These are phyloP conservation scores for Vanessa atalanta DNA, from an alignment of 1,140 invertebrate genomes.

Conservation along the genomic window DNA sequence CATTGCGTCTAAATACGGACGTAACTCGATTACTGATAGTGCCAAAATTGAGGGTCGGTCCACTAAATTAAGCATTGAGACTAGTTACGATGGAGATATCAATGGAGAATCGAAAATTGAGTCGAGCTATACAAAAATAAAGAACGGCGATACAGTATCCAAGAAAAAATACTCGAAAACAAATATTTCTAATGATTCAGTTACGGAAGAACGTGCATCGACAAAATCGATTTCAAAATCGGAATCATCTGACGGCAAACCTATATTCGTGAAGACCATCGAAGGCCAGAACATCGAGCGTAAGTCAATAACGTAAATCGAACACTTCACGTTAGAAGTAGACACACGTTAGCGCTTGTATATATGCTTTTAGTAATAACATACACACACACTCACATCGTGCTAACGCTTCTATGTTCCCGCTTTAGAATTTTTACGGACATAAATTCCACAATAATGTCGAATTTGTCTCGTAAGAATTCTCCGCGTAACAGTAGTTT, in stretches of 20 bases:
- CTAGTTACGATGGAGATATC: conserved; percentile 55
- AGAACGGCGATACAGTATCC: conserved; percentile 58
- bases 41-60: conserved; percentile 55
- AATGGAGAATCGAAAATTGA: conserved; percentile 62
- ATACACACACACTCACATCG: conserved; percentile 63
- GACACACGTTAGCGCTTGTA: conserved; percentile 73
- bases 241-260: conserved; percentile 81
- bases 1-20: conserved; percentile 68
- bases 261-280: conserved; percentile 86
- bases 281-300: conserved; percentile 89
- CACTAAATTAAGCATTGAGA: conserved; percentile 58
- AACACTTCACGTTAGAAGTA: conserved; percentile 54
- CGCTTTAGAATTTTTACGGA: conserved; percentile 53
- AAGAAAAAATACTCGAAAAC: conserved; percentile 65
- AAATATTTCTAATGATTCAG: conserved; percentile 61
- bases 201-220: conserved; percentile 51
- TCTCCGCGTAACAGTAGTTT: conserved; percentile 56
- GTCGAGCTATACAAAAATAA: conserved; percentile 61
- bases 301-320: conserved; percentile 81
- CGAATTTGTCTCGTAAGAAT: conserved; percentile 53
- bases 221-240: conserved; percentile 60
- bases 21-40: conserved; percentile 54
- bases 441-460: conserved; percentile 1
- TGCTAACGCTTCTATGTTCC: conserved; percentile 63
- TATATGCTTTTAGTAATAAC: conserved; percentile 77